These are phyloP conservation scores for Ecliptopera silaceata DNA, from an alignment of 2,888 invertebrate genomes.

Conservation along the genomic window DNA sequence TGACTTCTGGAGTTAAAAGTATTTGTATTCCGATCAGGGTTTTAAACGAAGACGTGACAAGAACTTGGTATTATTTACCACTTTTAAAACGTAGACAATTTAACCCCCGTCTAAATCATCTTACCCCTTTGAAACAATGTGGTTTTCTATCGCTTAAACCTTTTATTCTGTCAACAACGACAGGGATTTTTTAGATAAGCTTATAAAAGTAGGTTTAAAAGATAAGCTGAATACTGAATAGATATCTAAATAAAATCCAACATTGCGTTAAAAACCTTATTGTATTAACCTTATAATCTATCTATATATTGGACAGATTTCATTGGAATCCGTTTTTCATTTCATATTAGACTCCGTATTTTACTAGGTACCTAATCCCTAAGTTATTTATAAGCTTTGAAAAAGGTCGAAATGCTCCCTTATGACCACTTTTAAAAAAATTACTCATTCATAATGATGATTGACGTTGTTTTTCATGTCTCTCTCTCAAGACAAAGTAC, in stretches of 20 bases:
- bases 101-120: conserved; percentile 12
- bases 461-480: too few relatives aligned
- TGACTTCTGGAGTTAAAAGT: conserved; percentile 27
- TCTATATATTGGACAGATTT: too few relatives aligned
- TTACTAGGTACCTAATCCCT: neutral
- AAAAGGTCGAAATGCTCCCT: neutral
- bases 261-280: too few relatives aligned
- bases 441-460: neutral
- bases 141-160: neutral
- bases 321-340: too few relatives aligned
- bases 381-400: neutral
- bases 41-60: conserved; percentile 40
- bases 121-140: neutral
- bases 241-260: too few relatives aligned
- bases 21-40: conserved; percentile 45
- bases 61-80: conserved; percentile 41
- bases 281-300: too few relatives aligned
- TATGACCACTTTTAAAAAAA: neutral
- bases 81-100: conserved; percentile 4
- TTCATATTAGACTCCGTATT: neutral
- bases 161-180: too few relatives aligned
- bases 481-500: too few relatives aligned
- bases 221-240: too few relatives aligned
- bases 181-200: too few relatives aligned
- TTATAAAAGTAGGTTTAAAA: too few relatives aligned